Percentiles rank a stretch among this genome's conserved stretches.
These are phyloP conservation scores for Sebastes hubbsi DNA, from an alignment of 2,797 vertebrate species.

Conservation along the genomic window DNA sequence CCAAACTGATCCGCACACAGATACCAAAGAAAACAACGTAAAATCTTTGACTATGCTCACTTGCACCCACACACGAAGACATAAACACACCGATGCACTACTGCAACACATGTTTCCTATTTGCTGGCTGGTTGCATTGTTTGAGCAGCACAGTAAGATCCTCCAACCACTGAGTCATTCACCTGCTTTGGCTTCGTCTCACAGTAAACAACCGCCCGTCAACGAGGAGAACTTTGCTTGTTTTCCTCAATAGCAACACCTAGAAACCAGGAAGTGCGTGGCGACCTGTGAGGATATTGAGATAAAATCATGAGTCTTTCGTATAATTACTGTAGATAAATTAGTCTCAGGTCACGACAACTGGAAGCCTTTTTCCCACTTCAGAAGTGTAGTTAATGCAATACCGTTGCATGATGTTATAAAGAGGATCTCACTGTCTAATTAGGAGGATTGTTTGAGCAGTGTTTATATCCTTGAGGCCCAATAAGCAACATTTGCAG, in stretches of 20 bases:
- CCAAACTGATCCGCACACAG: background rate
- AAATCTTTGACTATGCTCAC: background rate
- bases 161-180: constrained; percentile 70
- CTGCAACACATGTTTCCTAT: constrained; percentile 77
- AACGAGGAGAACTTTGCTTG: constrained; percentile 67
- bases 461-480: background rate
- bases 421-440: background rate
- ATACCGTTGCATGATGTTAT: background rate
- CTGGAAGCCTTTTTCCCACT: background rate
- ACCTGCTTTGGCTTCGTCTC: constrained; percentile 64
- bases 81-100: background rate
- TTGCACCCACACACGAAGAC: background rate
- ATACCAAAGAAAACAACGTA: background rate
- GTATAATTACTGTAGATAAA: constrained; percentile 8
- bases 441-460: background rate
- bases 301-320: background rate
- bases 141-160: constrained; percentile 71
- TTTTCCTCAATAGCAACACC: constrained; percentile 44
- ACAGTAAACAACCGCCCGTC: constrained; percentile 25
- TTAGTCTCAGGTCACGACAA: background rate
- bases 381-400: background rate
- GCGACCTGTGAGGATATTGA: background rate
- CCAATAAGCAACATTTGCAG: background rate
- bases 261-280: constrained; percentile 19
- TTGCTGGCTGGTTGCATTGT: constrained; percentile 76